phyloP scores from a whole-genome alignment of 2,797 vertebrate genomes.

The Streptopelia turtur region DNA sequence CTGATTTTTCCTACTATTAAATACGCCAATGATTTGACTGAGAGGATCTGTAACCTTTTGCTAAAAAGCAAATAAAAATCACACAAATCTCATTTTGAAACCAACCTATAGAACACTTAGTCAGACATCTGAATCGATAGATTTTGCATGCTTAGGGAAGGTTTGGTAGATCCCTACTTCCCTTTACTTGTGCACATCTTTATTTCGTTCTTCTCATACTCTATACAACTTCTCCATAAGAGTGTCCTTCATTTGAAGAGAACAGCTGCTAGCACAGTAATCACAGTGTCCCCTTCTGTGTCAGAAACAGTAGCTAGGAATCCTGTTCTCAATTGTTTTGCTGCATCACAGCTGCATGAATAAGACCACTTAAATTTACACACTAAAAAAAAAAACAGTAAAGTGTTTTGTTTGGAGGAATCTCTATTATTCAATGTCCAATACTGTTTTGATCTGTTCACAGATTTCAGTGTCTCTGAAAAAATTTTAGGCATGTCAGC shows the following conservation, averaged over 20 bases:
- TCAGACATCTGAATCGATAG: not conserved
- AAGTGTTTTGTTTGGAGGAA: not conserved
- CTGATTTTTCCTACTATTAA: not conserved
- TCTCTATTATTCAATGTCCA: not conserved
- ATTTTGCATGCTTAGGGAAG: not conserved
- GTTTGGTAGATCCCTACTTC: not conserved
- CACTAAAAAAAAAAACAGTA: not conserved
- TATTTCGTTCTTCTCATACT: not conserved
- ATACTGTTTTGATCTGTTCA: not conserved
- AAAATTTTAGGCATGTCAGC: not conserved
- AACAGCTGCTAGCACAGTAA: slow-evolving; percentile 26
- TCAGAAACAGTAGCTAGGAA: not conserved
- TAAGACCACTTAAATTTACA: slow-evolving; percentile 7
- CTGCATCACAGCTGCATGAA: not conserved
- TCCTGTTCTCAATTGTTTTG: not conserved
- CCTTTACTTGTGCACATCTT: not conserved
- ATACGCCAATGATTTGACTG: not conserved
- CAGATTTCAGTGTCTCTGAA: not conserved
- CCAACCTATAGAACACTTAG: not conserved
- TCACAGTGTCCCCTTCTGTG: not conserved
- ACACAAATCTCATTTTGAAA: not conserved
- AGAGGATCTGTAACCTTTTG: not conserved
- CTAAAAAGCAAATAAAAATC: not conserved
- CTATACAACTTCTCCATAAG: not conserved
- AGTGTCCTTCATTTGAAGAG: not conserved